Evolutionary conservation across 2,888 invertebrate species (phyloP).

Genomic region (Caenorhabditis doughertyi): DNA sequence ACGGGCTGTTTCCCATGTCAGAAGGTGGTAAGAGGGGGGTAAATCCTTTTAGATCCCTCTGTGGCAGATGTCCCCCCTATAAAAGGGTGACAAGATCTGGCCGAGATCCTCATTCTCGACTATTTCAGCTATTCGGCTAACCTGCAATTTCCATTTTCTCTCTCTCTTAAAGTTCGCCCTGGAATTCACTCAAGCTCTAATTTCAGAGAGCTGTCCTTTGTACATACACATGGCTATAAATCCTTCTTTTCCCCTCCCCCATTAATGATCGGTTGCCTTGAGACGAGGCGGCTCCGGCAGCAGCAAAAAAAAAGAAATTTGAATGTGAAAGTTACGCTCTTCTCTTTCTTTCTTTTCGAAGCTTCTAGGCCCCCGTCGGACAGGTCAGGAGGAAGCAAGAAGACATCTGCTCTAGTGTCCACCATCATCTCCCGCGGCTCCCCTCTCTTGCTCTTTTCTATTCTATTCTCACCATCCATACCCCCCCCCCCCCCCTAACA

Average conservation of each 20-base stretch:
- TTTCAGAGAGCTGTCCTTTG: neutral
- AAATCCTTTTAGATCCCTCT: too few species aligned
- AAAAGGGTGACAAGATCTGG: too few species aligned
- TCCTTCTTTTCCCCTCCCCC: neutral
- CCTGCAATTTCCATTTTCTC: neutral
- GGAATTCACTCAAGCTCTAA: neutral
- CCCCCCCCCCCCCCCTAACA: slow-evolving; percentile 42
- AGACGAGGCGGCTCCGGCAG: neutral
- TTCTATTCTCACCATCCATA: too few species aligned
- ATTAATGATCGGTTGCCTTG: slow-evolving; percentile 12
- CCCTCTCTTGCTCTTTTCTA: neutral
- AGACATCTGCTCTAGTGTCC: slow-evolving; percentile 1
- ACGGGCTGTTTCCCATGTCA: too few species aligned
- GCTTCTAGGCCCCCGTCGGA: neutral
- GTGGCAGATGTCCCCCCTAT: too few species aligned
- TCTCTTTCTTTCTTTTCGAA: neutral
- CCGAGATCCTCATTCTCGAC: too few species aligned
- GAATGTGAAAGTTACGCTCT: slow-evolving; percentile 49
- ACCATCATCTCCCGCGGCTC: slow-evolving; percentile 9
- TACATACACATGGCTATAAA: neutral
- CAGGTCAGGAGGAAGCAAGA: slow-evolving; percentile 26
- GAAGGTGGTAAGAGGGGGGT: too few species aligned
- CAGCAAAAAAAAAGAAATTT: neutral
- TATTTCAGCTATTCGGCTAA: too few species aligned
- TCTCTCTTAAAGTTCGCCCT: neutral